These are phyloP conservation scores for Spodoptera picta DNA, from an alignment of 2,888 invertebrate species.

Conservation along the genomic window DNA sequence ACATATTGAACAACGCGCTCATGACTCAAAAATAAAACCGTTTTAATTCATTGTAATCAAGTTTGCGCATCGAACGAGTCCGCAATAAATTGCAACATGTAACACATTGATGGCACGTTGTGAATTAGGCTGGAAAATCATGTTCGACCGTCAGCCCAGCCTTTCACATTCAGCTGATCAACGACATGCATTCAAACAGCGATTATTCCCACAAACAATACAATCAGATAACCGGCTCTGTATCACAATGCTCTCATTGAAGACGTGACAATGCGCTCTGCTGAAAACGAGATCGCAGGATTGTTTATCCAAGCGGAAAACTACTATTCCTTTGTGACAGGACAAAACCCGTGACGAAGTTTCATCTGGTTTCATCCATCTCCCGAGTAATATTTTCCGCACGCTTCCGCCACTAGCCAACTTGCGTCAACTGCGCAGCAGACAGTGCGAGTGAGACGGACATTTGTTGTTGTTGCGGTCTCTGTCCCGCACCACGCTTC, in stretches of 20 bases:
- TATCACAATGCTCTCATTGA: constrained; percentile 66
- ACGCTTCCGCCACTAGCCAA: constrained; percentile 75
- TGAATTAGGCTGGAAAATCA: constrained; percentile 82
- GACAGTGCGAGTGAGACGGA: constrained; percentile 75
- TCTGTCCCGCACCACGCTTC: constrained; percentile 82
- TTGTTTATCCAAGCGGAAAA: constrained; percentile 67
- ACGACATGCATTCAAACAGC: constrained; percentile 63
- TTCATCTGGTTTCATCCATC: constrained; percentile 39
- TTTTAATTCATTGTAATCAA: constrained; percentile 61
- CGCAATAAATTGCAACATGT: constrained; percentile 73
- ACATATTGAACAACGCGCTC: constrained; percentile 46
- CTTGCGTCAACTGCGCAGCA: constrained; percentile 85
- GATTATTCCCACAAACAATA: constrained; percentile 69
- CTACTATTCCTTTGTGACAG: constrained; percentile 68
- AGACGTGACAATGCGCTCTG: constrained; percentile 66
- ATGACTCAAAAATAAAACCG: constrained; percentile 56
- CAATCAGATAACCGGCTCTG: constrained; percentile 66
- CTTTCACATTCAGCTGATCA: constrained; percentile 75
- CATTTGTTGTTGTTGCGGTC: constrained; percentile 84
- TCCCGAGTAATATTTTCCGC: constrained; percentile 74
- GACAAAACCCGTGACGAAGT: constrained; percentile 62
- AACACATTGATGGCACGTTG: constrained; percentile 66
- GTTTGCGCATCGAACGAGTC: constrained; percentile 67
- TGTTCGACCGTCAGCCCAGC: constrained; percentile 67
- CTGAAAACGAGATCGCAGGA: constrained; percentile 59